Percentiles rank a stretch among this genome's conserved stretches.
Evolutionary conservation across 1,140 invertebrate species (phyloP).

Genomic region (Drosophila prosaltans): DNA sequence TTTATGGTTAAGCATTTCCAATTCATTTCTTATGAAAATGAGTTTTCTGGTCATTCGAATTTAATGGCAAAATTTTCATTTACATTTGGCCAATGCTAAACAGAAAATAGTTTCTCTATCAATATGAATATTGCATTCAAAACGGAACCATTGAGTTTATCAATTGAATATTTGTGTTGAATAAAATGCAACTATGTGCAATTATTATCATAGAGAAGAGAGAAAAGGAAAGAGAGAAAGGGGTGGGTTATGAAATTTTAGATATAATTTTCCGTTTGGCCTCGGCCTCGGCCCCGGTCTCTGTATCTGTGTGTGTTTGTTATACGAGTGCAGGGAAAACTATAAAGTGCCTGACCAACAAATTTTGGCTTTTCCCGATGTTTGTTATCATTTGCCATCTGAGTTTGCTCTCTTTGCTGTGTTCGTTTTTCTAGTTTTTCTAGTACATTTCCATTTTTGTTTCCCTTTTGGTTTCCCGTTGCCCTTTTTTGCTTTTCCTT

Average conservation of each 20-base stretch:
- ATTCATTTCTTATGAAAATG: background rate
- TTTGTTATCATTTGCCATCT: conserved; percentile 6
- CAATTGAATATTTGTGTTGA: conserved; percentile 9
- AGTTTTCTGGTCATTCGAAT: background rate
- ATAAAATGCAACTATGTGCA: background rate
- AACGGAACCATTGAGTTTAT: conserved; percentile 4
- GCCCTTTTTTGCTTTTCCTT: conserved; percentile 12
- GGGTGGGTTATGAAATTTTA: background rate
- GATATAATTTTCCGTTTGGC: conserved; percentile 12
- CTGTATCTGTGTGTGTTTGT: conserved; percentile 16
- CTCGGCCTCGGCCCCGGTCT: background rate
- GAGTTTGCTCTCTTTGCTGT: conserved; percentile 17
- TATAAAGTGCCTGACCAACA: conserved; percentile 7
- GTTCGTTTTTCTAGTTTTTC: no score
- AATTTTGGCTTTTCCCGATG: background rate
- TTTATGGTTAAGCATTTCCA: background rate
- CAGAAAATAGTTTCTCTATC: background rate
- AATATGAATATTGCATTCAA: conserved; percentile 6
- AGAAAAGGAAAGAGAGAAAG: background rate
- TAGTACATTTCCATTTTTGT: conserved; percentile 18
- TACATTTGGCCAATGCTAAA: background rate
- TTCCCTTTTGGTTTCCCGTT: conserved; percentile 33
- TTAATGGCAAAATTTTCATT: conserved; percentile 6
- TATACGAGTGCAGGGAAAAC: background rate
- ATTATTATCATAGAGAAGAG: background rate